Percentiles rank a stretch among this genome's conserved stretches.
Conservation (phyloP, 2,797 vertebrate species). For the Neostethus bicornis region DNA sequence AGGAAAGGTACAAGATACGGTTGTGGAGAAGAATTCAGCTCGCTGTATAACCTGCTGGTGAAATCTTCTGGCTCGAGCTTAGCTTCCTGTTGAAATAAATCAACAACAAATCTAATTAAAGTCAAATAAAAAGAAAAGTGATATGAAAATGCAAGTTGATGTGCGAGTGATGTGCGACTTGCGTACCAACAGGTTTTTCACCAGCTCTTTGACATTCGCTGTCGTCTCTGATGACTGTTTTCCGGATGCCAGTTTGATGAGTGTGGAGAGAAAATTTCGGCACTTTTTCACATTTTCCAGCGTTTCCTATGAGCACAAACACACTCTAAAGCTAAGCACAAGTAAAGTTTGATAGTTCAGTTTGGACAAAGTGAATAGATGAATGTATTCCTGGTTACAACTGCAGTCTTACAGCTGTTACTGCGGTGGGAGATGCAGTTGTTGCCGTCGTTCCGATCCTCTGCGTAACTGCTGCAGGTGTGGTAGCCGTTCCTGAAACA, state of each 20-base stretch:
- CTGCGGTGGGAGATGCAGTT: conserved; percentile 75
- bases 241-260: conserved; percentile 92
- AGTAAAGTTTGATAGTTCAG: neutral
- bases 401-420: conserved; percentile 82
- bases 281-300: conserved; percentile 96
- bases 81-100: conserved; percentile 78
- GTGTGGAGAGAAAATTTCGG: conserved; percentile 90
- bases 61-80: conserved; percentile 94
- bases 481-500: conserved; percentile 79
- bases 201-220: conserved; percentile 90
- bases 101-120: neutral
- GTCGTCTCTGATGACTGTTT: conserved; percentile 91
- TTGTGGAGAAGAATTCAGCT: conserved; percentile 94
- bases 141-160: neutral
- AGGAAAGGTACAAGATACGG: conserved; percentile 96
- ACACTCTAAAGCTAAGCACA: neutral
- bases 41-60: conserved; percentile 88
- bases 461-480: conserved; percentile 82
- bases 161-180: neutral
- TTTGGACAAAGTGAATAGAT: conserved; percentile 4
- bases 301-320: conserved; percentile 82
- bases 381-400: conserved; percentile 19
- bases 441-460: conserved; percentile 75
- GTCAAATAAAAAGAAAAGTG: conserved; percentile 1
- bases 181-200: conserved; percentile 88